Evolutionary conservation across 2,113 vertebrate species (phyloP), one percentile per base, ranked within the genome.

Genomic region (Hypanus sabinus): DNA sequence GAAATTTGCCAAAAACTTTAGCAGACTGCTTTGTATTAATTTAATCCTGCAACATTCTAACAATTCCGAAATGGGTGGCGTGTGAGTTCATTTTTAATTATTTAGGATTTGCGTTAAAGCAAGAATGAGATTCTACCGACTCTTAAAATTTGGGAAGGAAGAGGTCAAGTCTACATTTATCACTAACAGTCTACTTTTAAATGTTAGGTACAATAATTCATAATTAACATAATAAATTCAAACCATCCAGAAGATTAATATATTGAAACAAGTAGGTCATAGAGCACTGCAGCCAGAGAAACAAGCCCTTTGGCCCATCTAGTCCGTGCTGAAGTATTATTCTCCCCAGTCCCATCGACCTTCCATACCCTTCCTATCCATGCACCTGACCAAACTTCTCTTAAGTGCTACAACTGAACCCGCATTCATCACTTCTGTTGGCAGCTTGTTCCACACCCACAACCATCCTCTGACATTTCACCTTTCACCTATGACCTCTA

Each of bases 71-170:
- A 88, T 7, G 4, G n/a, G 11, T 57, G 62, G 46, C n/a, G 83
- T 22, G 6, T 9, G 16, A n/a, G n/a, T 81, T 46, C 16, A 55
- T 55, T 27, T 27, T 30, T 1, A 18, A 88, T 88, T 30, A 62
- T n/a, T 27, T 33, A n/a, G 85, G n/a, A n/a, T 65, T 68, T 57
- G 62, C 11, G 30, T 62, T 88, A 33, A 27, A 33, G 85, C 85
- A 90, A 90, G 85, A 90, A 90, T 90, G 85, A 90, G 85, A 90
- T 12, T 65, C 85, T 65, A 90, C 85, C 60, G 33, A 18, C n/a
- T 65, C 60, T 90, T 65, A 90, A n/a, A 68, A 33, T 65, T 65
- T 12, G 24, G 30, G n/a, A 36, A 9, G 33, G 27, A 88, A 5
- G 30, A n/a, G 14, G 57, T 38, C 18, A 55, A 33, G n/a, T 65